Conservation (phyloP, 1,140 invertebrate species). For the Druon quercuslanigerum region DNA sequence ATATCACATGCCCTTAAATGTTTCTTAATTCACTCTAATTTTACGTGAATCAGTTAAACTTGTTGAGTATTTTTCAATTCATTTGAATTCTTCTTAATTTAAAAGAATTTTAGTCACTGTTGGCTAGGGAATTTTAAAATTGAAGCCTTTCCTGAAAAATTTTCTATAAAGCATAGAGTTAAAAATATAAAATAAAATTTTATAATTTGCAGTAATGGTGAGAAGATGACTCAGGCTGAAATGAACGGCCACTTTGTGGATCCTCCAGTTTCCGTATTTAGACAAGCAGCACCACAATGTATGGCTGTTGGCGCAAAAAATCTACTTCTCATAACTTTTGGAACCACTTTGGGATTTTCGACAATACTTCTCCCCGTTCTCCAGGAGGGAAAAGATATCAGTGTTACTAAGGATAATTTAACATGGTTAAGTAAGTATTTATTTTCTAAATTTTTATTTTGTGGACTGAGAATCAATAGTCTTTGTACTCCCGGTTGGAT, state of each 20-base stretch:
- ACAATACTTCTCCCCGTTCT: conserved; percentile 86
- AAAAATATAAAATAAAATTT: neutral
- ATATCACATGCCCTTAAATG: no score
- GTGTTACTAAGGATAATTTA: conserved; percentile 79
- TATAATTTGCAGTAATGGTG: conserved; percentile 55
- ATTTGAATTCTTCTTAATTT: no score
- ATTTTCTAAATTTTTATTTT: conserved; percentile 6
- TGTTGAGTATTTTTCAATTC: no score
- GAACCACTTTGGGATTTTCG: conserved; percentile 85
- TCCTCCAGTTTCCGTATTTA: conserved; percentile 65
- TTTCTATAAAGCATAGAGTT: neutral
- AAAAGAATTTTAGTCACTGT: no score
- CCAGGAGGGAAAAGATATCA: conserved; percentile 73
- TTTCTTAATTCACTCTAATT: no score
- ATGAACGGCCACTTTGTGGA: conserved; percentile 44
- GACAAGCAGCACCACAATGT: conserved; percentile 78
- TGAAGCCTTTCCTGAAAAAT: no score
- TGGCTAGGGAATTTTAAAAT: no score
- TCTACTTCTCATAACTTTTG: conserved; percentile 81
- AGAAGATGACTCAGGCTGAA: conserved; percentile 43
- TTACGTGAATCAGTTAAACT: no score
- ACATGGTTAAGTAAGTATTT: conserved; percentile 84
- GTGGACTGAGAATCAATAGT: no score
- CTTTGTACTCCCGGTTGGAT: no score
- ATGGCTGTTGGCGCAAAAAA: conserved; percentile 81